Evolutionary conservation across 2,113 vertebrate genomes (phyloP), one percentile per base, ranked within the genome.

Genomic region (Larimichthys crocea): DNA sequence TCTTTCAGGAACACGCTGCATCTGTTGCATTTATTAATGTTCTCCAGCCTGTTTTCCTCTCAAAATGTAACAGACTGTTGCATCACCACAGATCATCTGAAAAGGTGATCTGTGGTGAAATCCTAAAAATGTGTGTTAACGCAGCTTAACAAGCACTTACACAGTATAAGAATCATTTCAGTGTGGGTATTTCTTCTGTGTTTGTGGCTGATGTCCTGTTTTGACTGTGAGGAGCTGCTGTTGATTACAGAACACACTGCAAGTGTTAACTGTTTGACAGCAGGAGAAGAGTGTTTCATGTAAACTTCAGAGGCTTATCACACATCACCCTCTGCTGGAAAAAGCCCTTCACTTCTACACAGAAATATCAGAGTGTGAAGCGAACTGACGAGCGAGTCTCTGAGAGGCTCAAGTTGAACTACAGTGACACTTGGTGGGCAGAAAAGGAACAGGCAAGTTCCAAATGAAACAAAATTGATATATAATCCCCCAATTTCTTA

Each of bases 311-410:
- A 72, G 2, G 10, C 29, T 26, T 19, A 10, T 79, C 79, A 59
- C 16, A 85, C 67, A 67, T 48, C 74, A 9, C 92, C 93, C 76
- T 70, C 94, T 94, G 87, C 89, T 91, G 93, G 84, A 22, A 42
- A 35, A 17, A 46, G 14, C 4, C 24, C n/a, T 22, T 79, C 65
- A 67, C 31, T 70, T 15, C 69, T 5, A 0, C 60, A 40, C 10
- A 52, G 3, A 49, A 4, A 70, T 3, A 19, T 29, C 53, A 48
- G 9, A 22, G 31, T 55, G 1, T 26, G 22, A 61, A 8, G 1
- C 24, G 24, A n/a, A 15, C 3, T 5, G n/a, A 64, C 2, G 5
- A 55, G 61, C 4, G 0, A 9, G 10, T 48, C 2, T 64, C 59
- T 19, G 6, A 1, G 1, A 16, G 16, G 17, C 20, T 59, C 1